Percentiles rank a stretch among this genome's conserved stretches.
phyloP scores from a whole-genome alignment of 1,140 invertebrate species.

The Drosophila nebulosa region DNA sequence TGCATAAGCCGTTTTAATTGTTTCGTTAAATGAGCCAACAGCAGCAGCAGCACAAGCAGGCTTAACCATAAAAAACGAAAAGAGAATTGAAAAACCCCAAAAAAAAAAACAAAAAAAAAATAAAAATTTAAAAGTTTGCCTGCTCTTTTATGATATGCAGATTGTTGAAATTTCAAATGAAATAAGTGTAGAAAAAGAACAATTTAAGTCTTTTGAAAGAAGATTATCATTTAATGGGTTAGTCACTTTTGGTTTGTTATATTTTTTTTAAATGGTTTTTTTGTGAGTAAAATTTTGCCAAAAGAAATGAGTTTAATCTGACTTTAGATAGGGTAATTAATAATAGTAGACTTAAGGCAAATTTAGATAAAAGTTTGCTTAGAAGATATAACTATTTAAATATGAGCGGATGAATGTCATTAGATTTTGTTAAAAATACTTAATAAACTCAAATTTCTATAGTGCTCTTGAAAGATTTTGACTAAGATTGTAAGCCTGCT shows the following conservation, averaged over 20 bases:
- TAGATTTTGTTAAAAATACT: no score
- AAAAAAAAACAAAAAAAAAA: slow-evolving; percentile 26
- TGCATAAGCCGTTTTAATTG: slow-evolving; percentile 74
- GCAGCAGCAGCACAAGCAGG: slow-evolving; percentile 18
- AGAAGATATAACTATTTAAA: no score
- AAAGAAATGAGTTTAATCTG: not conserved
- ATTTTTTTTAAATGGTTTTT: not conserved
- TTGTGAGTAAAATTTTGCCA: not conserved
- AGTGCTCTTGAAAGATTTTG: no score
- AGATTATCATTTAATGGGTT: slow-evolving; percentile 17
- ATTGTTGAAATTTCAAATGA: slow-evolving; percentile 32
- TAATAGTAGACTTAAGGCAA: not conserved
- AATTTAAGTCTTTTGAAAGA: not conserved
- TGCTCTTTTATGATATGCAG: slow-evolving; percentile 61
- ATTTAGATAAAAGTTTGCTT: not conserved
- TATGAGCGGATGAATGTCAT: no score
- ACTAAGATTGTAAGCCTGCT: no score
- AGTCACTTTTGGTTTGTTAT: not conserved
- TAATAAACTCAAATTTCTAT: no score
- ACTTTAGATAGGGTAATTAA: not conserved
- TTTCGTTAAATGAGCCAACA: slow-evolving; percentile 71
- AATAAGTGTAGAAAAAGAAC: slow-evolving; percentile 7
- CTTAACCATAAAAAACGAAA: slow-evolving; percentile 27
- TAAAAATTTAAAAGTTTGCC: no score
- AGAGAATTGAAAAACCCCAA: not conserved